Evolutionary conservation across 2,113 vertebrate species (phyloP).

Genomic region (Capra hircus): DNA sequence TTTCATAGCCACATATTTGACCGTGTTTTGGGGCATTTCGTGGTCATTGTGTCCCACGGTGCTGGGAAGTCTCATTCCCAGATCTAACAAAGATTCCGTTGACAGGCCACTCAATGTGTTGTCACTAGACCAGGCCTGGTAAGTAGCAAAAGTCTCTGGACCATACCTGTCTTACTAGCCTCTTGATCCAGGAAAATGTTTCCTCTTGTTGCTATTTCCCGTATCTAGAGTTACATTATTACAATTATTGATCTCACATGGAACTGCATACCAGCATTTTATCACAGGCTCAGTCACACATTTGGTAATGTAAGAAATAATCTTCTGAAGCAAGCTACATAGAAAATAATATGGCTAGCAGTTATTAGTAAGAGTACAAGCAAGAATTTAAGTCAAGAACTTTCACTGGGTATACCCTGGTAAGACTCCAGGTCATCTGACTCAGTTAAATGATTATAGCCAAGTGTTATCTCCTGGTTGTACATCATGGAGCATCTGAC

Average conservation of each 20-base stretch:
- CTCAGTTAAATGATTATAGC: neutral
- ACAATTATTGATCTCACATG: neutral
- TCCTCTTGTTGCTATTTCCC: neutral
- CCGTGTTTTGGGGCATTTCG: neutral
- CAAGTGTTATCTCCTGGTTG: neutral
- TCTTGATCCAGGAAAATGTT: neutral
- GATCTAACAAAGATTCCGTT: neutral
- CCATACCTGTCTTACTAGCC: neutral
- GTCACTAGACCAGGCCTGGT: neutral
- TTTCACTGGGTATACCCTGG: neutral
- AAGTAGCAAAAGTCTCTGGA: neutral
- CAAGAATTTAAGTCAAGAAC: neutral
- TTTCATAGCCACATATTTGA: neutral
- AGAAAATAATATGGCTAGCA: neutral
- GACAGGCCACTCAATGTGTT: neutral
- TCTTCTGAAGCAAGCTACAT: neutral
- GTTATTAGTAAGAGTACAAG: neutral
- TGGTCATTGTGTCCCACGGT: neutral
- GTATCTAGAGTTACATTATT: neutral
- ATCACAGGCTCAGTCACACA: neutral
- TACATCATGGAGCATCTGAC: neutral
- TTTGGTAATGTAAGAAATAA: neutral
- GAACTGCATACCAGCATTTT: neutral
- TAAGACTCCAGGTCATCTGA: neutral
- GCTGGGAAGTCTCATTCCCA: neutral